Base-by-base conservation (phyloP, 1,140 invertebrate species). In the Achroia grisella region DNA sequence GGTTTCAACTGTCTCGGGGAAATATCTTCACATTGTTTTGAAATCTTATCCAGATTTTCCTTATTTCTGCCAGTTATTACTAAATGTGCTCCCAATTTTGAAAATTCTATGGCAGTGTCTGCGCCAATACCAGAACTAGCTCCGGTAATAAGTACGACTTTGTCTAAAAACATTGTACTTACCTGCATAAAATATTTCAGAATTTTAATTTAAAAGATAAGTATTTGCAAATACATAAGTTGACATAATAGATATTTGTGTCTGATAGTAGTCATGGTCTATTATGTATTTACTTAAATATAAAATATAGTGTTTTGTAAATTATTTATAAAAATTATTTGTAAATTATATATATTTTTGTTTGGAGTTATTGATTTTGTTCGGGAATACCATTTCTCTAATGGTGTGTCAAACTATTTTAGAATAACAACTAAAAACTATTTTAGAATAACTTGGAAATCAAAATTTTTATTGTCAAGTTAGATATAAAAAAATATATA, bases 51-150 rank as follows among this genome's bases (percentile, higher is more conserved):
- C 6, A 83, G 36, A 17, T 76, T 79, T 0, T 61, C 54, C 47
- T 69, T 62, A 35, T 83, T 81, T 57, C 77, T 65, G 39, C 94
- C 95, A 15, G 90, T 91, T 2, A 97, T 36, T 1, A 87, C 86
- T 15, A 91, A 51, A 8, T 56, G 86, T 1, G 93, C 94, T 31
- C 93, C 92, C 10, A 93, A 73, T 54, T 90, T 88, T 1, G 94
- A 89, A 56, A 97, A 91, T 40, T 92, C 88, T 32, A 93, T 48
- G 1, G 95, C 94, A 11, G 93, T 93, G n/a, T 90, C 92, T 31
- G 91, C 90, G 40, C 95, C 95, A 54, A 97, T 96, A 1, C 95
- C 95, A 27, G 94, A 95, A 75, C 93, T 94, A 1, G 95, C 94
- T 39, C 95, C 95, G 2, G 91, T 93, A 39, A 93, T 88, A 13